Evolutionary conservation across 2,113 vertebrate species (phyloP).

Genomic region (Copsychus sechellarum): DNA sequence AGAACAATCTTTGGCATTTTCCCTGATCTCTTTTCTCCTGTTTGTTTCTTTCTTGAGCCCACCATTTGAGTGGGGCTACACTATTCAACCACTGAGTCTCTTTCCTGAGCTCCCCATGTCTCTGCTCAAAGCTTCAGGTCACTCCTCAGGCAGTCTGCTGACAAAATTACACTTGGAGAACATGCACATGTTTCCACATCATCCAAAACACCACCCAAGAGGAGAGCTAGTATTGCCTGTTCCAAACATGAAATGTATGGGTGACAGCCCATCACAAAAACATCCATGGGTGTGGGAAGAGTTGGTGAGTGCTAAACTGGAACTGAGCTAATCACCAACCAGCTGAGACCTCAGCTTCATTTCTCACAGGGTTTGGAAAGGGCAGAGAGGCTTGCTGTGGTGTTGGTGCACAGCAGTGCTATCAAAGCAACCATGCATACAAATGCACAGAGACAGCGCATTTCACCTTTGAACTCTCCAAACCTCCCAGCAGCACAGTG

Average conservation of each 20-base stretch:
- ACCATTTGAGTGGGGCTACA: not conserved
- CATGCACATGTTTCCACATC: not conserved
- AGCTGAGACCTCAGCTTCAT: not conserved
- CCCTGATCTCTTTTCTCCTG: not conserved
- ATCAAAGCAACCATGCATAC: not conserved
- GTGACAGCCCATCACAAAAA: not conserved
- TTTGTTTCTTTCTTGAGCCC: not conserved
- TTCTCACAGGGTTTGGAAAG: not conserved
- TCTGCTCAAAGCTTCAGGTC: not conserved
- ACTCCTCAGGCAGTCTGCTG: not conserved
- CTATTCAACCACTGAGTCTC: not conserved
- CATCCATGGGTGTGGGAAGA: not conserved
- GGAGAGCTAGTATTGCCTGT: not conserved
- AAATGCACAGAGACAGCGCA: not conserved
- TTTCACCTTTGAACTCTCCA: not conserved
- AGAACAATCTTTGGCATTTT: not conserved
- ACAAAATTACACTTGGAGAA: slow-evolving; percentile 3
- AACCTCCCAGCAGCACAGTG: rapidly evolving
- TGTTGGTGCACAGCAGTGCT: not conserved
- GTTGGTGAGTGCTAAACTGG: not conserved
- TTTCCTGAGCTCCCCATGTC: not conserved
- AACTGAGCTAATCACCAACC: not conserved
- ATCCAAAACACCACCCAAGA: slow-evolving; percentile 14
- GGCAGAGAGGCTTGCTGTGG: not conserved
- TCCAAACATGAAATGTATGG: not conserved